Conservation (phyloP, 2,113 vertebrate species). For the Boulengeromyrus knoepffleri region DNA sequence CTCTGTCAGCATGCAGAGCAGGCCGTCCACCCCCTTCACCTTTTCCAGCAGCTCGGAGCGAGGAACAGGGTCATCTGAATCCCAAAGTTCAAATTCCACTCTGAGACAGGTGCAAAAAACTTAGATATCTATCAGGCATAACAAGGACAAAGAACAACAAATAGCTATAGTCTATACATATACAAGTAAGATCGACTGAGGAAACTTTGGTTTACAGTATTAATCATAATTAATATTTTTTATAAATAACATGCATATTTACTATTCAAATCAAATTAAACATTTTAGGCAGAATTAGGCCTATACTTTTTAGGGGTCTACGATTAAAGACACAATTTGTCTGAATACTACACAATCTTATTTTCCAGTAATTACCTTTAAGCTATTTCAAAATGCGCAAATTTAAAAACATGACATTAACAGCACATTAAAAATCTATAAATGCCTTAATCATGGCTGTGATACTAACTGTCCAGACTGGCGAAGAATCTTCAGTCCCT, state of each 20-base stretch:
- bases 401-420: neutral
- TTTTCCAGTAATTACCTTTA: conserved; percentile 1
- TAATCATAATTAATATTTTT: neutral
- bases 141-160: neutral
- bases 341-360: neutral
- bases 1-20: conserved; percentile 63
- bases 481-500: conserved; percentile 59
- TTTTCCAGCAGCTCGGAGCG: conserved; percentile 54
- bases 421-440: neutral
- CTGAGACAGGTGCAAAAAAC: conserved; percentile 30
- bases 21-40: conserved; percentile 53
- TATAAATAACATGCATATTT: neutral
- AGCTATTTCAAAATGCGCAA: neutral
- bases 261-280: neutral
- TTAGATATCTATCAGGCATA: neutral
- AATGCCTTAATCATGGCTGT: neutral
- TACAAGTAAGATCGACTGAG: neutral
- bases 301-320: neutral
- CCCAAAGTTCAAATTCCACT: conserved; percentile 62
- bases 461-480: conserved; percentile 63
- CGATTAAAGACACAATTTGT: neutral
- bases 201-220: neutral
- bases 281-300: neutral
- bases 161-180: neutral
- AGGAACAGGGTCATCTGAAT: conserved; percentile 59